Evolutionary conservation across 2,797 vertebrate genomes (phyloP).

Genomic region (Rhinophrynus dorsalis): DNA sequence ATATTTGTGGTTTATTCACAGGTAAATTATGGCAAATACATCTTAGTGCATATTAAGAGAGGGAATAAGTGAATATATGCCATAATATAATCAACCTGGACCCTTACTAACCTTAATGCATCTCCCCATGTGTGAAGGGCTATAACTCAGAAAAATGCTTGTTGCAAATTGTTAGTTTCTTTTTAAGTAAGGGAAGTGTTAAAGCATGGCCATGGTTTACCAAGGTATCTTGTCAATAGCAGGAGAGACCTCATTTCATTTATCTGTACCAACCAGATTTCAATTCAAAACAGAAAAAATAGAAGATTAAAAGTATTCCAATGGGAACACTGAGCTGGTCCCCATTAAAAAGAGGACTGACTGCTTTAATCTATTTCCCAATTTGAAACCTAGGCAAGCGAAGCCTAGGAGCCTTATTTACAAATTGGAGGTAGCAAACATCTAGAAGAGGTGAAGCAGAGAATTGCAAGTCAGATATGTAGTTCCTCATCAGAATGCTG

Average conservation of each 20-base stretch:
- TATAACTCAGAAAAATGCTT: too few species aligned
- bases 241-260: slow-evolving; percentile 46
- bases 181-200: neutral
- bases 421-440: slow-evolving; percentile 43
- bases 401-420: slow-evolving; percentile 28
- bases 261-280: slow-evolving; percentile 56
- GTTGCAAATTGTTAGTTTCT: too few species aligned
- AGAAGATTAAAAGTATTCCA: slow-evolving; percentile 57
- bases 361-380: slow-evolving; percentile 52
- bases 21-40: too few species aligned
- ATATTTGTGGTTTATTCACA: too few species aligned
- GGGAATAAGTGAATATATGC: too few species aligned
- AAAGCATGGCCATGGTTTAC: neutral
- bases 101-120: too few species aligned
- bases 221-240: neutral
- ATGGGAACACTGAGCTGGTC: slow-evolving; percentile 51
- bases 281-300: slow-evolving; percentile 50
- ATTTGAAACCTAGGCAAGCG: slow-evolving; percentile 30
- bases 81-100: too few species aligned
- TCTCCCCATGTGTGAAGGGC: too few species aligned
- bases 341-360: slow-evolving; percentile 52
- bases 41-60: too few species aligned
- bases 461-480: slow-evolving; percentile 1
- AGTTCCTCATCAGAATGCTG: neutral
- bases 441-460: slow-evolving; percentile 24